Evolutionary conservation across 92 coral and sea anemone genomes (phyloP).

Genomic region (Porites cylindrica): DNA sequence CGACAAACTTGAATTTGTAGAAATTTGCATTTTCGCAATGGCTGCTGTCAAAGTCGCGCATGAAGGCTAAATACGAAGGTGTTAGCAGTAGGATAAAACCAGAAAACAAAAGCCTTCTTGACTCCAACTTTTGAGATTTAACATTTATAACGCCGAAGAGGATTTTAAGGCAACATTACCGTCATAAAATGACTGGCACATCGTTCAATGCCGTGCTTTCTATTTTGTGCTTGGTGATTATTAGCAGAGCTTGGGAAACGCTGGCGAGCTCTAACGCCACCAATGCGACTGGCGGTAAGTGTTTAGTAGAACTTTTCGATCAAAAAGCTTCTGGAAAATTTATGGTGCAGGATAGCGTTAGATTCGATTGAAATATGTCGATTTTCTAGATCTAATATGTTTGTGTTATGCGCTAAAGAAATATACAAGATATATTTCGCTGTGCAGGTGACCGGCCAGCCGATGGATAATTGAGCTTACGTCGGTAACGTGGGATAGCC

Average conservation of each 20-base stretch:
- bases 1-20: conserved; percentile 26
- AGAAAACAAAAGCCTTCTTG: neutral
- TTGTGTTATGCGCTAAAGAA: conserved; percentile 2
- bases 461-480: neutral
- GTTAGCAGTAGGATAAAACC: neutral
- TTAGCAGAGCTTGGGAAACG: conserved; percentile 1
- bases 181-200: neutral
- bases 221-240: neutral
- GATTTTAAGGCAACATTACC: neutral
- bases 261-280: neutral
- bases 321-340: neutral
- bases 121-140: no score
- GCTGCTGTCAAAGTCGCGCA: neutral
- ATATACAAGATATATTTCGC: neutral
- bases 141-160: neutral
- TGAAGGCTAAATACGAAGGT: neutral
- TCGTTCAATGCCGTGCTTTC: neutral
- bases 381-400: neutral
- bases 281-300: conserved; percentile 8
- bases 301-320: neutral
- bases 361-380: neutral
- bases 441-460: neutral
- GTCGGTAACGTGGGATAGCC: neutral
- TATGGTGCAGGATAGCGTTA: neutral
- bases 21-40: conserved; percentile 64